Evolutionary conservation across 2,888 invertebrate genomes (phyloP).

Genomic region (Pachycephus smyrnensis): DNA sequence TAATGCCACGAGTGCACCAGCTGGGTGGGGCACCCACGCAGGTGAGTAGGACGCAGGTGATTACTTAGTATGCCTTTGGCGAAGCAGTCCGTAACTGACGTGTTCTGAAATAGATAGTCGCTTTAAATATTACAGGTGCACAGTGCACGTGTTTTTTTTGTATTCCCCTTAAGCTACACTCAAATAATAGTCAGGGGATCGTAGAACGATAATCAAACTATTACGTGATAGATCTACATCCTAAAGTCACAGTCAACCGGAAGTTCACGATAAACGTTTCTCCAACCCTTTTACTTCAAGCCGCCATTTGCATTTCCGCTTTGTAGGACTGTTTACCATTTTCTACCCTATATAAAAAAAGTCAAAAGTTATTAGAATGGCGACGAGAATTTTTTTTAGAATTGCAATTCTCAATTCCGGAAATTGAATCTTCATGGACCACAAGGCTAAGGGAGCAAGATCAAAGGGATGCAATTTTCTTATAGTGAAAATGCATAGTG

Average conservation of each 20-base stretch:
- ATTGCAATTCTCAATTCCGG: background rate
- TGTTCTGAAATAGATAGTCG: slow-evolving; percentile 3
- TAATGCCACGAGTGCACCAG: slow-evolving; percentile 20
- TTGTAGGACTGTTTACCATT: background rate
- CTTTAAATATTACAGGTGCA: slow-evolving; percentile 6
- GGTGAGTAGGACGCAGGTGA: slow-evolving; percentile 25
- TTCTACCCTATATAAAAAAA: background rate
- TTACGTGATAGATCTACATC: background rate
- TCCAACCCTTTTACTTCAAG: background rate
- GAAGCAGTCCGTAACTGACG: slow-evolving; percentile 1
- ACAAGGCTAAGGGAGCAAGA: background rate
- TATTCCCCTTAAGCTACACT: background rate
- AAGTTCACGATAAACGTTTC: background rate
- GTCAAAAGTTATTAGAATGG: too few relatives aligned
- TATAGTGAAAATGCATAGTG: background rate
- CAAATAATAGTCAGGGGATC: background rate
- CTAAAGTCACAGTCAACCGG: background rate
- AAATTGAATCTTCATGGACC: background rate
- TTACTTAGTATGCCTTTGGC: slow-evolving; percentile 12
- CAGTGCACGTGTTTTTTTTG: background rate
- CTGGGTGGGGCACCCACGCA: slow-evolving; percentile 29
- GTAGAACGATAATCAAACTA: background rate
- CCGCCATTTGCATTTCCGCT: background rate
- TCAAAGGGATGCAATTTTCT: background rate
- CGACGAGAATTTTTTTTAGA: background rate